A percentile compares a stretch with the other conserved stretches of the same genome.
Evolutionary conservation across 2,888 invertebrate species (phyloP).

Genomic region (Drosophila picticornis): DNA sequence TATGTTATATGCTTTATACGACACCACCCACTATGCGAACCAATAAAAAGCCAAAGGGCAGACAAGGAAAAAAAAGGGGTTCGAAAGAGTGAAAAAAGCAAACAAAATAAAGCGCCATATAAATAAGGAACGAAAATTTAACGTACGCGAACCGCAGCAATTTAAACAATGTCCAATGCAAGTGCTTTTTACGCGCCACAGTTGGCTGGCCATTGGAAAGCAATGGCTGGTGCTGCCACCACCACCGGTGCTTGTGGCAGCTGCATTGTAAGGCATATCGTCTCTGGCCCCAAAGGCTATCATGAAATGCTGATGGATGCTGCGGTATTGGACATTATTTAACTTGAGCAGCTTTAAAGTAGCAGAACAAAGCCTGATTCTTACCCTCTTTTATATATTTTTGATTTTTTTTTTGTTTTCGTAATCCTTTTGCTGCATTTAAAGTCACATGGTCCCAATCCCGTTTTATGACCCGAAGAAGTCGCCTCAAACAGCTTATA

Average conservation of each 20-base stretch:
- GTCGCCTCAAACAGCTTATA: slow-evolving; percentile 19
- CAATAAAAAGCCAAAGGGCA: slow-evolving; percentile 51
- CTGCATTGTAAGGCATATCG: slow-evolving; percentile 58
- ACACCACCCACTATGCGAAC: slow-evolving; percentile 23
- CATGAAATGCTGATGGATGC: slow-evolving; percentile 72
- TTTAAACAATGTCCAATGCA: slow-evolving; percentile 79
- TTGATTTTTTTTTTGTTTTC: slow-evolving; percentile 17
- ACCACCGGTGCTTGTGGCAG: slow-evolving; percentile 12
- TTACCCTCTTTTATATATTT: not conserved
- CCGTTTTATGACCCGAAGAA: slow-evolving; percentile 31
- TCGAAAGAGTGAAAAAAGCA: slow-evolving; percentile 21
- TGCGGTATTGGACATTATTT: slow-evolving; percentile 57
- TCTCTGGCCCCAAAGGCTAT: slow-evolving; percentile 52
- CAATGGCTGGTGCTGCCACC: slow-evolving; percentile 11
- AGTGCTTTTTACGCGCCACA: slow-evolving; percentile 66
- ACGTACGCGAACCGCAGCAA: slow-evolving; percentile 75
- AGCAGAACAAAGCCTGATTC: slow-evolving; percentile 7
- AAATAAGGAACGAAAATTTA: slow-evolving; percentile 72
- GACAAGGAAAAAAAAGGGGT: not conserved
- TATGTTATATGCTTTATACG: slow-evolving; percentile 59
- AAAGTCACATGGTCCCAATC: slow-evolving; percentile 37
- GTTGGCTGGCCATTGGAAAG: slow-evolving; percentile 51
- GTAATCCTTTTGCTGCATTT: slow-evolving; percentile 42
- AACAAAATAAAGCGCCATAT: slow-evolving; percentile 66
- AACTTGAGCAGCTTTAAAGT: slow-evolving; percentile 47